Evolutionary conservation across 2,888 invertebrate genomes (phyloP).

Genomic region (Exocentrus adspersus): DNA sequence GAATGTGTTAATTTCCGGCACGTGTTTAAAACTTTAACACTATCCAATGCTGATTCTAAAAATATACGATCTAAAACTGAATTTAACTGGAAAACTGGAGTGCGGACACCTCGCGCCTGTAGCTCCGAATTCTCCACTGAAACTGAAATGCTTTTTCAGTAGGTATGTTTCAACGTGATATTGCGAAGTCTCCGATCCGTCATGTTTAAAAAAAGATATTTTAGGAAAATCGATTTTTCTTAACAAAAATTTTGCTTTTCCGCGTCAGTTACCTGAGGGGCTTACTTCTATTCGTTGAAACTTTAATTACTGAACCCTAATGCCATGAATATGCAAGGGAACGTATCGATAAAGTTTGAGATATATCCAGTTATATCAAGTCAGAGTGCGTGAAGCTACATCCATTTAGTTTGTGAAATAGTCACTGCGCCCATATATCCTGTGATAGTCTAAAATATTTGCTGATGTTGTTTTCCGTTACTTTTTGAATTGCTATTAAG

Average conservation of each 20-base stretch:
- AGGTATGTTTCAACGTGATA: conserved; percentile 25
- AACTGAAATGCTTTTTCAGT: conserved; percentile 35
- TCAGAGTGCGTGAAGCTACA: conserved; percentile 38
- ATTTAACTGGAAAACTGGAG: conserved; percentile 41
- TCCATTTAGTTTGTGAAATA: neutral
- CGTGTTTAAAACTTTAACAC: conserved; percentile 33
- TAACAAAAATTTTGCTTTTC: neutral
- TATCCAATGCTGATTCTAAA: conserved; percentile 31
- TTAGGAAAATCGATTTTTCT: conserved; percentile 18
- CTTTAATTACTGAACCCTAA: conserved; percentile 22
- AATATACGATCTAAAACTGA: conserved; percentile 34
- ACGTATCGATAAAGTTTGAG: conserved; percentile 48
- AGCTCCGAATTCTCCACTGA: conserved; percentile 31
- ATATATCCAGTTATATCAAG: conserved; percentile 53
- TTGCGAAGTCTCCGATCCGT: conserved; percentile 19
- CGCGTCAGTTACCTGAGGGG: conserved; percentile 6
- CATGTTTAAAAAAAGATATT: conserved; percentile 40
- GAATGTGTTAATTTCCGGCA: conserved; percentile 38
- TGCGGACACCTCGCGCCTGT: conserved; percentile 25
- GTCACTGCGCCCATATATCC: neutral
- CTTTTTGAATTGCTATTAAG: too few relatives aligned
- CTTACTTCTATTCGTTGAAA: conserved; percentile 16
- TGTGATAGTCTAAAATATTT: too few relatives aligned
- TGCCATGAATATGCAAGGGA: conserved; percentile 36
- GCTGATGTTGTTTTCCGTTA: too few relatives aligned